Evolutionary conservation across 2,113 vertebrate species (phyloP).

Genomic region (Brachyhypopomus gauderio): DNA sequence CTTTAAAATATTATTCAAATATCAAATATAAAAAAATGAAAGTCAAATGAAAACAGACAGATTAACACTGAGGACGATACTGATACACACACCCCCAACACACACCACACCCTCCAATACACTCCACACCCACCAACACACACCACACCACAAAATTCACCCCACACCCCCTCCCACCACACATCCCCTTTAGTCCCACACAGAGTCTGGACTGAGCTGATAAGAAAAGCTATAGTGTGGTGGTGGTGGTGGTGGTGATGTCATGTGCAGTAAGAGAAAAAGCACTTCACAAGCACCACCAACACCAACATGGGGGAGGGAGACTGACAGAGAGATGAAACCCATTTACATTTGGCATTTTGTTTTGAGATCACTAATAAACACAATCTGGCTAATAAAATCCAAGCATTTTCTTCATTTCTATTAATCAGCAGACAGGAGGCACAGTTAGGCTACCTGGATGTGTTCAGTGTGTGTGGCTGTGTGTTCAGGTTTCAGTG

Average conservation of each 20-base stretch:
- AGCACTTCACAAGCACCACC: conserved; percentile 62
- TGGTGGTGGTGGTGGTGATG: conserved; percentile 66
- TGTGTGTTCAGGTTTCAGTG: no score
- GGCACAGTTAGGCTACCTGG: no score
- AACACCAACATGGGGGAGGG: conserved; percentile 42
- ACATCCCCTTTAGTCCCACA: background rate
- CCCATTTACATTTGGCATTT: background rate
- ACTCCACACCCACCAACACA: conserved; percentile 15
- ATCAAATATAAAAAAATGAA: background rate
- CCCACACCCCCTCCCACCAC: conserved; percentile 22
- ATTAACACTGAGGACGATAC: conserved; percentile 24
- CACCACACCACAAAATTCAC: conserved; percentile 13
- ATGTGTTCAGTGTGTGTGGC: no score
- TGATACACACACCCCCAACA: conserved; percentile 24
- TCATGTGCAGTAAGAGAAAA: conserved; percentile 66
- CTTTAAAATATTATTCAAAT: no score
- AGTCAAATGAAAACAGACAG: background rate
- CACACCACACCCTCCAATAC: conserved; percentile 26
- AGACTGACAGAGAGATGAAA: background rate
- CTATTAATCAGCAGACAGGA: background rate
- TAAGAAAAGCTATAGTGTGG: conserved; percentile 61
- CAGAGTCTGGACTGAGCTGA: conserved; percentile 68
- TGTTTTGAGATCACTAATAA: background rate
- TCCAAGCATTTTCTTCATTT: background rate
- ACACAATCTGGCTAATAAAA: background rate